Evolutionary conservation across 2,797 vertebrate species (phyloP), one percentile per base, ranked within the genome.

Genomic region (Micromesistius poutassou): DNA sequence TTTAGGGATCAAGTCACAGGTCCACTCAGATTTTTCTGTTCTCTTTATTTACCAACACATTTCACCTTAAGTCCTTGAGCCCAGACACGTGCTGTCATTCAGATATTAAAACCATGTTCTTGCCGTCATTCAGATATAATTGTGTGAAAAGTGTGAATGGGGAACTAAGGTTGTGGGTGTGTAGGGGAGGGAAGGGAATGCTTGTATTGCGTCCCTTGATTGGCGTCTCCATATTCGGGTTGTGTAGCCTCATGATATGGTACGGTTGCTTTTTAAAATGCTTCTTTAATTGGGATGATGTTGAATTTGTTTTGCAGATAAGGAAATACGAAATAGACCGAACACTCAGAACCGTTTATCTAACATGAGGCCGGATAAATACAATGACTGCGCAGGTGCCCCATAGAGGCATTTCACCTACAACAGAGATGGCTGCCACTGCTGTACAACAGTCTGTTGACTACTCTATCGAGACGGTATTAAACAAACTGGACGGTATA

Each of bases 11-110:
- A 71, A 12, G 72, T 79, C 68, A 71, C 72, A 74, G 72, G 25
- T 75, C 9, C 25, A 74, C 28, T 72, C 31, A 30, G 40, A 35
- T 83, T 79, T 72, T 4, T 76, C 82, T 68, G 28, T 28, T 68
- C 9, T n/a, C n/a, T 30, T 28, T 68, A 22, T 62, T 62, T n/a
- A 62, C 75, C 72, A 75, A 78, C 81, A 83, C 70, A 50, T 83
- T 73, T 42, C 84, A 73, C 81, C 72, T 72, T 72, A 74, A 82
- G 86, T 84, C 22, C 84, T 81, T 83, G 85, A 90, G 84, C 86
- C 83, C 31, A 73, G 73, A 76, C 55, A 42, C 78, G 81, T 75
- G 36, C 50, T 84, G 79, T 78, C 80, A 75, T 79, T 80, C 42
- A 50, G 19, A 10, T 71, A 35, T 72, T 33, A 33, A 33, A 33